Conservation (phyloP, 92 coral and sea anemone species). For the Porites divaricata region DNA sequence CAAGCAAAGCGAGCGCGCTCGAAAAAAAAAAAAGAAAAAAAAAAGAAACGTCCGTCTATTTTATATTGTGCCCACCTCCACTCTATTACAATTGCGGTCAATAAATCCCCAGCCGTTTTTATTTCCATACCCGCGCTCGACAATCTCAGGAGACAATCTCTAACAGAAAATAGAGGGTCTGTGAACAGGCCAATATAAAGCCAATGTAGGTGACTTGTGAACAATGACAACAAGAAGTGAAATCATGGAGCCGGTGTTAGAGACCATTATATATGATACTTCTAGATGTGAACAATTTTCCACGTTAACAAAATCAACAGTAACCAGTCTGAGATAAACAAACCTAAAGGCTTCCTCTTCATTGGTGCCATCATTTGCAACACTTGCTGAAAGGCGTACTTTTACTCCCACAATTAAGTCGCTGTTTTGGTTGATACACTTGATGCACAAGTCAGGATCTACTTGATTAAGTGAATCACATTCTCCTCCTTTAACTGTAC, state of each 20-base stretch:
- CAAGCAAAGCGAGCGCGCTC: too few species aligned
- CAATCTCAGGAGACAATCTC: background rate
- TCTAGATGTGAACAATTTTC: background rate
- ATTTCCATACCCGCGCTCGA: too few species aligned
- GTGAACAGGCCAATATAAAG: background rate
- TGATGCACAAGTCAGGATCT: slow-evolving; percentile 65
- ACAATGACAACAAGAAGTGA: slow-evolving; percentile 5
- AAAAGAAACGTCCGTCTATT: too few species aligned
- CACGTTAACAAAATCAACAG: background rate
- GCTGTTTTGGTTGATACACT: slow-evolving; percentile 71
- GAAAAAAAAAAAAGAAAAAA: too few species aligned
- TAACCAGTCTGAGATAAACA: background rate
- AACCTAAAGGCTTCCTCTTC: slow-evolving; percentile 89
- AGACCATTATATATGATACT: background rate
- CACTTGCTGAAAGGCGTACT: slow-evolving; percentile 68
- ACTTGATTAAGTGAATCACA: slow-evolving; percentile 92
- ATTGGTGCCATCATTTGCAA: slow-evolving; percentile 75
- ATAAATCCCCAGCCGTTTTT: too few species aligned
- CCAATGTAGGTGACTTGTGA: background rate
- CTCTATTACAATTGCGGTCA: background rate
- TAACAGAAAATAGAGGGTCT: background rate
- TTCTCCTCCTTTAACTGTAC: slow-evolving; percentile 76
- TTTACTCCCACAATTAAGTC: slow-evolving; percentile 87
- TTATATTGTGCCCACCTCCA: background rate
- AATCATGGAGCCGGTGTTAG: background rate